These are phyloP conservation scores for Stichopus chloronotus DNA, from an alignment of 35 echinoderm and acorn worm genomes.

Conservation along the genomic window DNA sequence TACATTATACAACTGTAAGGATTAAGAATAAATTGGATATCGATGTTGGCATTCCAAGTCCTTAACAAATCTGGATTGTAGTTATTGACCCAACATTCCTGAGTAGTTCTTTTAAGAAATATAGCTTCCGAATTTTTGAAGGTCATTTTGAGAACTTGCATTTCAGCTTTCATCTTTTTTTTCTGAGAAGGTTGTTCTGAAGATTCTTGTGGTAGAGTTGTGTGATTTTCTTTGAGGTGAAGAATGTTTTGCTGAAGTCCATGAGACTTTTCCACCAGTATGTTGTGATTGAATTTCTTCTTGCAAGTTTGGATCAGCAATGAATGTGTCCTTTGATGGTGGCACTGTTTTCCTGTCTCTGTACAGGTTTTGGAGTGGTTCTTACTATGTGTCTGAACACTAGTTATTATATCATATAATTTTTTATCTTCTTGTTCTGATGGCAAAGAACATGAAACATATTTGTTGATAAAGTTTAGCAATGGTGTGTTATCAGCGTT, in stretches of 20 bases:
- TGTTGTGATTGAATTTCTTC: background rate
- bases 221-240: background rate
- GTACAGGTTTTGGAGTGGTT: background rate
- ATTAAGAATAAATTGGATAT: slow-evolving; percentile 73
- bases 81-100: slow-evolving; percentile 59
- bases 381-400: slow-evolving; percentile 37
- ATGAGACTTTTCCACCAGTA: background rate
- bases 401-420: slow-evolving; percentile 20
- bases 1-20: slow-evolving; percentile 73
- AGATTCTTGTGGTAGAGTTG: background rate
- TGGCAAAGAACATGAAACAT: slow-evolving; percentile 32
- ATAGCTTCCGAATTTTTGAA: slow-evolving; percentile 24
- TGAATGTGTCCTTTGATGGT: slow-evolving; percentile 23
- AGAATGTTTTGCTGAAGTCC: background rate
- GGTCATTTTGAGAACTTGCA: background rate
- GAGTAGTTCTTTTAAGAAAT: slow-evolving; percentile 64
- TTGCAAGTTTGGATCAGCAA: background rate
- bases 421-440: background rate
- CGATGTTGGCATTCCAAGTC: slow-evolving; percentile 73
- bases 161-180: background rate
- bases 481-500: background rate
- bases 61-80: slow-evolving; percentile 48
- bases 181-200: background rate
- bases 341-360: background rate
- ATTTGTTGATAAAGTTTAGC: background rate